Conservation (phyloP, 2,113 vertebrate genomes). For the Ptychochromis oligacanthus region DNA sequence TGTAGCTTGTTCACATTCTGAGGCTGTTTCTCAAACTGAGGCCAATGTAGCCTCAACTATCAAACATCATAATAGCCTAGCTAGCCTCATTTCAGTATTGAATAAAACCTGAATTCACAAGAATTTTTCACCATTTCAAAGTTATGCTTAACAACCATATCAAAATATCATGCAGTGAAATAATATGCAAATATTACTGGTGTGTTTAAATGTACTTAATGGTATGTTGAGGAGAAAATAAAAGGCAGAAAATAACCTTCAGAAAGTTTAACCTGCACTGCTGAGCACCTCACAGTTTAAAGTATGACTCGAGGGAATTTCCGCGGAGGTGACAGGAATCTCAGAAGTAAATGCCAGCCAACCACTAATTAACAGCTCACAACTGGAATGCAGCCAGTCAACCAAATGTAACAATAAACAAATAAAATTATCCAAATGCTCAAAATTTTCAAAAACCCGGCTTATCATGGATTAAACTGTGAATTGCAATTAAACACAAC, state of each 20-base stretch:
- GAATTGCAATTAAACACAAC: background rate
- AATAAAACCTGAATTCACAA: background rate
- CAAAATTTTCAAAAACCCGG: background rate
- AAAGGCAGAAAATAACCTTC: background rate
- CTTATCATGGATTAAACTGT: background rate
- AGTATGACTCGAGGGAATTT: conserved; percentile 21
- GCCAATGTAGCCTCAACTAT: background rate
- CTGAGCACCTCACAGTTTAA: background rate
- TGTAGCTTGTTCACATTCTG: background rate
- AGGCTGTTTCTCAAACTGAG: background rate
- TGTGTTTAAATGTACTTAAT: background rate
- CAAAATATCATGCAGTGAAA: background rate
- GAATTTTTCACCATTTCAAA: background rate
- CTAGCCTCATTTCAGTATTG: background rate
- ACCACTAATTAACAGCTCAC: conserved; percentile 30
- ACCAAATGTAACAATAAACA: conserved; percentile 43
- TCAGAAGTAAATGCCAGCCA: conserved; percentile 43
- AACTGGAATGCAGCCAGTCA: conserved; percentile 33
- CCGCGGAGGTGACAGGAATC: conserved; percentile 16
- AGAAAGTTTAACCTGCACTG: background rate
- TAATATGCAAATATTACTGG: background rate
- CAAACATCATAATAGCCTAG: background rate
- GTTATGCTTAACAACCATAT: background rate
- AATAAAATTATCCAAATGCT: conserved; percentile 49
- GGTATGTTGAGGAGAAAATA: background rate